Evolutionary conservation across 2,113 vertebrate species (phyloP).

Genomic region (Pan troglodytes): NHGRI_mPanTro3-v2.1_pri NC_072416.2:6307001-6307500

Average conservation of each 20-base stretch:
- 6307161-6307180: slow-evolving; percentile 90
- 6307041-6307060: neutral
- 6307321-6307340: no score
- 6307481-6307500: no score
- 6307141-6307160: slow-evolving; percentile 92
- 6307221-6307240: slow-evolving; percentile 98
- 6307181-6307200: slow-evolving; percentile 97
- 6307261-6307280: neutral
- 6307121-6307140: slow-evolving; percentile 81
- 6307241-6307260: neutral
- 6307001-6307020: no score
- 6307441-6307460: neutral
- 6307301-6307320: no score
- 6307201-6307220: slow-evolving; percentile 95
- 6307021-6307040: neutral
- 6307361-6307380: no score
- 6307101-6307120: neutral
- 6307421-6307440: no score
- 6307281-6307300: no score
- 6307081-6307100: neutral
- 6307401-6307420: no score
- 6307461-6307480: no score
- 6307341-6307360: no score
- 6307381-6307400: no score
- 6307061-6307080: slow-evolving; percentile 69